phyloP scores from a whole-genome alignment of 1,140 invertebrate genomes.

The Drosophila setifemur region DNA sequence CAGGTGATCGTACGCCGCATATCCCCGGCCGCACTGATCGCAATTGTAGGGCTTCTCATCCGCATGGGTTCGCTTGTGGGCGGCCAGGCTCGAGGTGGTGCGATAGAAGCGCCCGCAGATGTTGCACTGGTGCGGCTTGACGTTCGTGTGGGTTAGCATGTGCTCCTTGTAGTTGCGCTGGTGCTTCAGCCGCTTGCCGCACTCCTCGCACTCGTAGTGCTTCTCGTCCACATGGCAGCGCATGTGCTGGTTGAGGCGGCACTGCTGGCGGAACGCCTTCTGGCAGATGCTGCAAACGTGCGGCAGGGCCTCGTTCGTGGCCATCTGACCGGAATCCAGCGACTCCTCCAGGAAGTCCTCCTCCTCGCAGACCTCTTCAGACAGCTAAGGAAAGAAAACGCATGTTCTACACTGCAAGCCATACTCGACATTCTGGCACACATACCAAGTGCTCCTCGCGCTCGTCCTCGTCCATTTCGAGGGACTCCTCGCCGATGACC shows the following conservation, averaged over 20 bases:
- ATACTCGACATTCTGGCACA: too few species aligned
- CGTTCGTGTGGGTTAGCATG: constrained; percentile 72
- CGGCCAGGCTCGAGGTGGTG: constrained; percentile 71
- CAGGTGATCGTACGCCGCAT: constrained; percentile 59
- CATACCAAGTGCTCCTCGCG: constrained; percentile 55
- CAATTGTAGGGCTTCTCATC: constrained; percentile 65
- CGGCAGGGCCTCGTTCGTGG: constrained; percentile 21
- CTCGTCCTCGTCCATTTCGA: constrained; percentile 47
- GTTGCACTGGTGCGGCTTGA: constrained; percentile 66
- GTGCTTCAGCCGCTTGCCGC: constrained; percentile 69
- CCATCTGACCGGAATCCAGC: constrained; percentile 4
- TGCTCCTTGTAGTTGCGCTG: constrained; percentile 74
- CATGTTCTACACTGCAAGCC: too few species aligned
- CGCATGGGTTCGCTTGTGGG: constrained; percentile 70
- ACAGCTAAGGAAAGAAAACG: too few species aligned
- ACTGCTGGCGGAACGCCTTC: constrained; percentile 59
- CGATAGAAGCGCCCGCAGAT: constrained; percentile 74
- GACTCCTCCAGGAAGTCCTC: constrained; percentile 55
- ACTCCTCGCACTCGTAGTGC: constrained; percentile 57
- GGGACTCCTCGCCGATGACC: constrained; percentile 53
- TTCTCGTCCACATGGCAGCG: constrained; percentile 63
- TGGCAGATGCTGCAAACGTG: constrained; percentile 57
- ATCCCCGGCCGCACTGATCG: constrained; percentile 58
- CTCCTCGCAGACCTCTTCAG: constrained; percentile 41
- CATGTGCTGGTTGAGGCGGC: constrained; percentile 72